Evolutionary conservation across 2,888 invertebrate genomes (phyloP).

Genomic region (Drosophila differens): DNA sequence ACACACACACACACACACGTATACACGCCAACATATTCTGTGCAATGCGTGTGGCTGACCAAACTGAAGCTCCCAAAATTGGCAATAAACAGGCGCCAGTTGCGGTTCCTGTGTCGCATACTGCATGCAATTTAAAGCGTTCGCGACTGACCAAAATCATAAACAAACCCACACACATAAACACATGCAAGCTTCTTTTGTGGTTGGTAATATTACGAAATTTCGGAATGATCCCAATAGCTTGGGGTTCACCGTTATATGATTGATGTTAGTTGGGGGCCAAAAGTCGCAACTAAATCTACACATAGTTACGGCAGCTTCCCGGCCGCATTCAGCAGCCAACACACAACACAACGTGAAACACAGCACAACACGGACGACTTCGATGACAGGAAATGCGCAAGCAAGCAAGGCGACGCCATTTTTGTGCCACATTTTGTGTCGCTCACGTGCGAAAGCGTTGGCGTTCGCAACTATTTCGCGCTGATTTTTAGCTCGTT

Average conservation of each 20-base stretch:
- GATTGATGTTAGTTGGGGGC: slow-evolving; percentile 65
- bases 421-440: slow-evolving; percentile 60
- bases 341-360: slow-evolving; percentile 23
- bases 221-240: slow-evolving; percentile 26
- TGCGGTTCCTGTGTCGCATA: slow-evolving; percentile 34
- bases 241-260: slow-evolving; percentile 24
- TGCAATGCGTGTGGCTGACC: slow-evolving; percentile 20
- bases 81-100: slow-evolving; percentile 48
- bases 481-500: slow-evolving; percentile 76
- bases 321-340: slow-evolving; percentile 45
- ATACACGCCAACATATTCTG: slow-evolving; percentile 9
- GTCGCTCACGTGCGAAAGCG: slow-evolving; percentile 46
- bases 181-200: background rate
- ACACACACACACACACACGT: slow-evolving; percentile 6
- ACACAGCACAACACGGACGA: slow-evolving; percentile 28
- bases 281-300: slow-evolving; percentile 67
- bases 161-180: background rate
- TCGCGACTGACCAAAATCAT: slow-evolving; percentile 22
- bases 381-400: slow-evolving; percentile 56
- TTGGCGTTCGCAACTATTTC: slow-evolving; percentile 54
- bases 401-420: slow-evolving; percentile 54
- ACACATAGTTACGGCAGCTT: slow-evolving; percentile 49
- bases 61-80: slow-evolving; percentile 27
- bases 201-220: slow-evolving; percentile 21
- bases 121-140: slow-evolving; percentile 26